Evolutionary conservation across 2,113 vertebrate genomes (phyloP).

Genomic region (Ciconia boyciana): DNA sequence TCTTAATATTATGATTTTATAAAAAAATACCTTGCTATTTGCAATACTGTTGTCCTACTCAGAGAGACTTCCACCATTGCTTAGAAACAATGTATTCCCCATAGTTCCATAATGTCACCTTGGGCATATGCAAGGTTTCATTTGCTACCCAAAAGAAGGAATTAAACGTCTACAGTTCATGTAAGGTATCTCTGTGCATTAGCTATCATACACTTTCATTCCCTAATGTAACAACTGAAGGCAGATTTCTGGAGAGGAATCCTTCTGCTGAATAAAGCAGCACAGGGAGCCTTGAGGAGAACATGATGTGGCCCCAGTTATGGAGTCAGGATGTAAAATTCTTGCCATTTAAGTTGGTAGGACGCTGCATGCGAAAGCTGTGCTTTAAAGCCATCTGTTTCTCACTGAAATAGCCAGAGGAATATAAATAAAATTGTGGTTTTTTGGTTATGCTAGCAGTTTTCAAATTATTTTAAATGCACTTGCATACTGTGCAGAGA

Average conservation of each 20-base stretch:
- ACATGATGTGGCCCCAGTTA: not conserved
- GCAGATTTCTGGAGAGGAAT: not conserved
- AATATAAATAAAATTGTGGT: not conserved
- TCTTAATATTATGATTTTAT: not conserved
- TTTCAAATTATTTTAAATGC: not conserved
- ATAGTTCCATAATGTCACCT: not conserved
- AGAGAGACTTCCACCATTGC: not conserved
- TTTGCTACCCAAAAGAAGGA: not conserved
- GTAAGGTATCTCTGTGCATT: not conserved
- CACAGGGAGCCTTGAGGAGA: not conserved
- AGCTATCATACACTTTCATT: not conserved
- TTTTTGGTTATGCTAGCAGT: not conserved
- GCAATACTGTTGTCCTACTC: not conserved
- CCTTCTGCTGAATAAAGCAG: not conserved
- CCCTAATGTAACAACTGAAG: not conserved
- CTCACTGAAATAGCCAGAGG: not conserved
- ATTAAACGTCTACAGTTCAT: not conserved
- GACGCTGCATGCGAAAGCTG: rapidly evolving
- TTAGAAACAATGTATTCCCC: not conserved
- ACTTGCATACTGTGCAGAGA: not conserved
- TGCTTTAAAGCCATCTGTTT: slow-evolving; percentile 7
- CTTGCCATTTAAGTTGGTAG: not conserved
- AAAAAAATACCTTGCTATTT: not conserved
- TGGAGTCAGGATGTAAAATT: not conserved
- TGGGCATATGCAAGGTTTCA: not conserved